Evolutionary conservation across 2,113 vertebrate species (phyloP).

Genomic region (Eudorcas thomsonii): DNA sequence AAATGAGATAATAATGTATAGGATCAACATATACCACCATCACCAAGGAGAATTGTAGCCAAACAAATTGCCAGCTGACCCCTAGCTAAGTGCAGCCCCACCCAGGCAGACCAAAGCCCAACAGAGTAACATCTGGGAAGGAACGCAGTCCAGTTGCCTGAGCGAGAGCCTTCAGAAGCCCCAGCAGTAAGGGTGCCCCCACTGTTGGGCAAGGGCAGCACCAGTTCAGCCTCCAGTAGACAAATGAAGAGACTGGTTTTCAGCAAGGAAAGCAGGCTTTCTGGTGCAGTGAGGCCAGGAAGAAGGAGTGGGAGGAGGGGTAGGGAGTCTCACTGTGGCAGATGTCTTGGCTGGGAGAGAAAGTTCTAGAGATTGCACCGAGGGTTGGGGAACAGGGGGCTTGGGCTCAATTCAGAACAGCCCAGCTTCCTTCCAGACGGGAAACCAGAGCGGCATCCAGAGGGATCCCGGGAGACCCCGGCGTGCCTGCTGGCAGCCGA

Average conservation of each 20-base stretch:
- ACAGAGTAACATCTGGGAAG: accelerated
- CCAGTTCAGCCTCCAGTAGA: not conserved
- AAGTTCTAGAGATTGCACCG: slow-evolving; percentile 73
- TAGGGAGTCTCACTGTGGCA: slow-evolving; percentile 69
- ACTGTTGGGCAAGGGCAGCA: not conserved
- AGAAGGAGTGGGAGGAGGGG: not conserved
- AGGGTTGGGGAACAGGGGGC: slow-evolving; percentile 68
- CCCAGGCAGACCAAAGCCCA: not conserved
- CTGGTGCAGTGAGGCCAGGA: slow-evolving; percentile 55
- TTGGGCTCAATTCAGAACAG: slow-evolving; percentile 65
- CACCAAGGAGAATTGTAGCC: not conserved
- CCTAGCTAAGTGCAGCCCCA: not conserved
- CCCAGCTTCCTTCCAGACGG: slow-evolving; percentile 65
- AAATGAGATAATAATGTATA: not conserved
- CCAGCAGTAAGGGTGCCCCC: not conserved
- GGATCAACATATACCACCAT: not conserved
- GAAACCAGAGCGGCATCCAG: slow-evolving; percentile 65
- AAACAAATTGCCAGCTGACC: not conserved
- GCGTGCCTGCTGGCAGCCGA: slow-evolving; percentile 23
- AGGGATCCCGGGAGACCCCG: slow-evolving; percentile 62
- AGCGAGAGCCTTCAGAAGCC: not conserved
- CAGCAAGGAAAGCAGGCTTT: slow-evolving; percentile 54
- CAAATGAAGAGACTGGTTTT: not conserved
- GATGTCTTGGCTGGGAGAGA: slow-evolving; percentile 80
- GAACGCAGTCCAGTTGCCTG: not conserved